Evolutionary conservation across 2,113 vertebrate species (phyloP).

Genomic region (Hippocampus comes): DNA sequence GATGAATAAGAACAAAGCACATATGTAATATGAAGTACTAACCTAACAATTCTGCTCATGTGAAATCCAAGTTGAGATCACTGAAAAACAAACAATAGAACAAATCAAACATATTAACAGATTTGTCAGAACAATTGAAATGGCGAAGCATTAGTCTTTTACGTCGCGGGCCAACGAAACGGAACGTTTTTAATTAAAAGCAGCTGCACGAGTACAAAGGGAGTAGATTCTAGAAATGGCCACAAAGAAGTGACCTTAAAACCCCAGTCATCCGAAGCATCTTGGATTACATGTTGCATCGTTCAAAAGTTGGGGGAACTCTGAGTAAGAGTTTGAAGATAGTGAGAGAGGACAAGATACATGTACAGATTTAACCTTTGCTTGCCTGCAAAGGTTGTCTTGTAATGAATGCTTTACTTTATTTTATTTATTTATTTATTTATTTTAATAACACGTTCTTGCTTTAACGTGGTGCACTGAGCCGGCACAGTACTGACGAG

Average conservation of each 20-base stretch:
- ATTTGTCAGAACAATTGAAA: neutral
- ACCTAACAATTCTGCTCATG: neutral
- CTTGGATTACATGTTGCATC: neutral
- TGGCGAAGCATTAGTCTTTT: no score
- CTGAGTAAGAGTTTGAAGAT: neutral
- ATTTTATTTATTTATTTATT: no score
- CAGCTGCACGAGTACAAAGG: neutral
- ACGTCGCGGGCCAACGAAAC: neutral
- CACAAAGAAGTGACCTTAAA: neutral
- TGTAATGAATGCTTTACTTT: neutral
- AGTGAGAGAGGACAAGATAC: neutral
- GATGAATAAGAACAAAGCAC: neutral
- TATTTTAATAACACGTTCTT: neutral
- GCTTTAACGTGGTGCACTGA: neutral
- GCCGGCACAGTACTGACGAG: neutral
- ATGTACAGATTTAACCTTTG: neutral
- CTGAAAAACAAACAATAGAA: neutral
- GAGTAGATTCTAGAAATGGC: neutral
- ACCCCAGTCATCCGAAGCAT: neutral
- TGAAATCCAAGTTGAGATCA: neutral
- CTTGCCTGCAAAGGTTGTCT: neutral
- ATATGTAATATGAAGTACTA: slow-evolving; percentile 1
- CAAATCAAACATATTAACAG: neutral
- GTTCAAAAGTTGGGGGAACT: neutral
- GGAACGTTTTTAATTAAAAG: neutral